A percentile compares a stretch with the other conserved stretches of the same genome.
phyloP scores from a whole-genome alignment of 2,113 vertebrate species.

The Sorex araneus region DNA sequence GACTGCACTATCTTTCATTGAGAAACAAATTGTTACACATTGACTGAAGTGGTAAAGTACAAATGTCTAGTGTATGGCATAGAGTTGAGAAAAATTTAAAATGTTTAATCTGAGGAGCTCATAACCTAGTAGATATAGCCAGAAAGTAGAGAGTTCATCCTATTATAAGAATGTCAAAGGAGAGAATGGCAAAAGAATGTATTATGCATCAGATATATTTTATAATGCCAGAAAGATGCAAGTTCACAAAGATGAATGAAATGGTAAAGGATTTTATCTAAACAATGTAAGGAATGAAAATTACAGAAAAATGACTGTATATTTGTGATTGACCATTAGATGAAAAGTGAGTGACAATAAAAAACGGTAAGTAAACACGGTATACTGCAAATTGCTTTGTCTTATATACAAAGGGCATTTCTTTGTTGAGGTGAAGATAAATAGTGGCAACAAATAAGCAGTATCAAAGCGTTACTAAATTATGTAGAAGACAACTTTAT shows the following conservation, averaged over 20 bases:
- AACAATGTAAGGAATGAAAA: conserved; percentile 44
- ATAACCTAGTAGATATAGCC: conserved; percentile 30
- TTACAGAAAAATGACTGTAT: neutral
- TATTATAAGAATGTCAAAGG: conserved; percentile 50
- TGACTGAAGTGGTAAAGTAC: conserved; percentile 29
- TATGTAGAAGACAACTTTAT: conserved; percentile 54
- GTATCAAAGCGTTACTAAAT: conserved; percentile 61
- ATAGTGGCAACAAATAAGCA: conserved; percentile 50
- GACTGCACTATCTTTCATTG: neutral
- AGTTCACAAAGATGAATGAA: conserved; percentile 25
- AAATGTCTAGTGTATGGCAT: conserved; percentile 1
- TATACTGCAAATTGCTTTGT: neutral
- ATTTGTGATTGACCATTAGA: neutral
- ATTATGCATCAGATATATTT: conserved; percentile 35
- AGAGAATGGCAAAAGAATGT: conserved; percentile 27
- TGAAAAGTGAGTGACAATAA: conserved; percentile 47
- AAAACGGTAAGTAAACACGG: neutral
- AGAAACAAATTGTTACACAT: conserved; percentile 39
- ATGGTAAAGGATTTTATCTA: conserved; percentile 33
- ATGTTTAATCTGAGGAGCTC: neutral
- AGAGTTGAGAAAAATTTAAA: conserved; percentile 48
- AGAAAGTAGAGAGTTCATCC: conserved; percentile 36
- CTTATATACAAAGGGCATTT: conserved; percentile 46
- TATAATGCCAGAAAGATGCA: conserved; percentile 50
- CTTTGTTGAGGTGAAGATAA: neutral